phyloP scores from a whole-genome alignment of 2,797 vertebrate species.

The Myotis vivesi region DNA sequence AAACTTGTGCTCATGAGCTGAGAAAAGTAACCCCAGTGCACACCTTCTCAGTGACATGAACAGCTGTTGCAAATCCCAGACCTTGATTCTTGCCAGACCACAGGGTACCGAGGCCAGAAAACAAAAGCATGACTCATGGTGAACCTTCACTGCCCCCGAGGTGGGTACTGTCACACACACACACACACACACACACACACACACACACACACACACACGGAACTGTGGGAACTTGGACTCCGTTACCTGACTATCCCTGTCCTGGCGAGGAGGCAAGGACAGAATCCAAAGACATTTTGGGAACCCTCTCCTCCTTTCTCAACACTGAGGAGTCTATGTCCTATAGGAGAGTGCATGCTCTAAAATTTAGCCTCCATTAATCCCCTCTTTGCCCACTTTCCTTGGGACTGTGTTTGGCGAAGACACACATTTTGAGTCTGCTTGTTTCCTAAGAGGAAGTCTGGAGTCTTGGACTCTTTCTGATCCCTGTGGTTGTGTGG shows the following conservation, averaged over 20 bases:
- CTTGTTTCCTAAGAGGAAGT: background rate
- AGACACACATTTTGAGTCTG: background rate
- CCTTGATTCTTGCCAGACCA: slow-evolving; percentile 50
- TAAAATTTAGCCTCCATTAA: background rate
- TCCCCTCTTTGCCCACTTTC: background rate
- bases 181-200: background rate
- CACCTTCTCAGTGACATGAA: slow-evolving; percentile 54
- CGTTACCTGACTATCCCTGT: background rate
- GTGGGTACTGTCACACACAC: background rate
- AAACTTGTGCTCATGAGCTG: background rate
- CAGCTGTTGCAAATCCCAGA: slow-evolving; percentile 63
- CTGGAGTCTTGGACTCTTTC: background rate
- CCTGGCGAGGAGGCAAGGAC: background rate
- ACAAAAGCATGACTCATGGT: slow-evolving; percentile 58
- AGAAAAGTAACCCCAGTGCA: slow-evolving; percentile 13
- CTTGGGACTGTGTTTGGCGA: background rate
- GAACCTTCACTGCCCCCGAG: background rate
- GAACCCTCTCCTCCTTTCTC: background rate
- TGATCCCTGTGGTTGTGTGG: background rate
- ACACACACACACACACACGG: background rate
- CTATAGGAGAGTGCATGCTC: background rate
- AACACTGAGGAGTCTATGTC: background rate
- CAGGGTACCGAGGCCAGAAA: slow-evolving; percentile 45
- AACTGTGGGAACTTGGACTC: background rate
- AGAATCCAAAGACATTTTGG: background rate